Evolutionary conservation across 1,140 invertebrate genomes (phyloP).

Genomic region (Drosophila lacteicornis): DNA sequence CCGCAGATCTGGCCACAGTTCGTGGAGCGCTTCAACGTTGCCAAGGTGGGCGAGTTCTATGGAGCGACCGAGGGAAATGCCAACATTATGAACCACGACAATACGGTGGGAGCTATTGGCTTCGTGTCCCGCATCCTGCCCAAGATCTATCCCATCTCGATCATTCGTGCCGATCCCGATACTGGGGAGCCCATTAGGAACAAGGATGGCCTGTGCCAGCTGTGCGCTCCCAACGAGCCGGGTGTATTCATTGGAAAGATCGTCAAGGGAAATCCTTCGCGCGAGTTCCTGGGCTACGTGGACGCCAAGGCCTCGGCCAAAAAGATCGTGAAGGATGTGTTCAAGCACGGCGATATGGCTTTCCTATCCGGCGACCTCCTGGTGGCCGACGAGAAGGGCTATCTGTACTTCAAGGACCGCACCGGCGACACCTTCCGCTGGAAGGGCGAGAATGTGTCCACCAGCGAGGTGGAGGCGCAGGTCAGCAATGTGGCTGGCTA

Average conservation of each 20-base stretch:
- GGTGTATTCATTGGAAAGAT: slow-evolving; percentile 99
- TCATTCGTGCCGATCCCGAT: slow-evolving; percentile 94
- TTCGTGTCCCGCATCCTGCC: slow-evolving; percentile 96
- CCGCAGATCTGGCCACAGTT: slow-evolving; percentile 98
- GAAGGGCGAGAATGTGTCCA: slow-evolving; percentile 99
- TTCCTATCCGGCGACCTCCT: slow-evolving; percentile 98
- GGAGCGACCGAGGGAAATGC: slow-evolving; percentile 99
- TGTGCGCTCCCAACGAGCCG: slow-evolving; percentile 91
- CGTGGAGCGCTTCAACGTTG: slow-evolving; percentile 94
- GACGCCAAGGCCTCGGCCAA: slow-evolving; percentile 96
- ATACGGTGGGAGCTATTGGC: slow-evolving; percentile 96
- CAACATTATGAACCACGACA: slow-evolving; percentile 96
- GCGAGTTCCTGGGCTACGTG: slow-evolving; percentile 96
- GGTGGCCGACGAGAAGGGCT: slow-evolving; percentile 95
- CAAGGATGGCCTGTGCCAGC: slow-evolving; percentile 91
- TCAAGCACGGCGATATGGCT: slow-evolving; percentile 94
- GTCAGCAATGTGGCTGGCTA: slow-evolving; percentile 95
- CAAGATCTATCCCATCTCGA: slow-evolving; percentile 93
- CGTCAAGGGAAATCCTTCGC: slow-evolving; percentile 90
- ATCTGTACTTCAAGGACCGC: slow-evolving; percentile 97
- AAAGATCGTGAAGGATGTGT: slow-evolving; percentile 96
- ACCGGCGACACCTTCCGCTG: slow-evolving; percentile 98
- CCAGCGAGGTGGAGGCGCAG: slow-evolving; percentile 97
- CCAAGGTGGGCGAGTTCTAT: slow-evolving; percentile 96
- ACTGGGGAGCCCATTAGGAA: slow-evolving; percentile 93